Conservation (phyloP, 2,797 vertebrate genomes). For the Mallotus villosus region DNA sequence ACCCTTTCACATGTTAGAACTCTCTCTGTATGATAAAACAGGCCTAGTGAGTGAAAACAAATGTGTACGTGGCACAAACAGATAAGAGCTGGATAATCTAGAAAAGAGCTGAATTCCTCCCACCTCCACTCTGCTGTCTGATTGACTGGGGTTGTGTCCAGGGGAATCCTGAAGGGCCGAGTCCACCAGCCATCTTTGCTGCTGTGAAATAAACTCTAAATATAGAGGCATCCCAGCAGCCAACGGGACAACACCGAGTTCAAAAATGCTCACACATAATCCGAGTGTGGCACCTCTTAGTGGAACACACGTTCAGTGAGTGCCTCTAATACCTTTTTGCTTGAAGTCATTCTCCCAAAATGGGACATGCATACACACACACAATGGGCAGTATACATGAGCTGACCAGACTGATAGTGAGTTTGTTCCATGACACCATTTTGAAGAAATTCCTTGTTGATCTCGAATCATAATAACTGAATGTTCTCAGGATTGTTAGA, state of each 20-base stretch:
- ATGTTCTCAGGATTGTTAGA: neutral
- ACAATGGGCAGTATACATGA: neutral
- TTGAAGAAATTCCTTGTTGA: neutral
- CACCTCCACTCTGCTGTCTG: neutral
- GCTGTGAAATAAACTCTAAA: conserved; percentile 45
- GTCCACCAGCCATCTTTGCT: conserved; percentile 34
- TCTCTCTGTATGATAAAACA: neutral
- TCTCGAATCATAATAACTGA: neutral
- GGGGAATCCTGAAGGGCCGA: conserved; percentile 40
- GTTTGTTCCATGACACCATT: too few relatives aligned
- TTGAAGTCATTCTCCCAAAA: conserved; percentile 7
- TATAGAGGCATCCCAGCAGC: conserved; percentile 44
- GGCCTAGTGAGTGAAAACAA: neutral
- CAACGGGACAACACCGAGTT: conserved; percentile 32
- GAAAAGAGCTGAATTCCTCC: neutral
- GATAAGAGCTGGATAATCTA: neutral
- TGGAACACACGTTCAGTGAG: conserved; percentile 18
- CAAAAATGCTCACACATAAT: conserved; percentile 55
- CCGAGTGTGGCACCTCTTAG: conserved; percentile 27
- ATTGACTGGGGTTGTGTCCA: conserved; percentile 20
- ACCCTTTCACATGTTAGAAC: neutral
- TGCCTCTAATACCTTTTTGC: conserved; percentile 20
- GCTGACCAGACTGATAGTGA: neutral
- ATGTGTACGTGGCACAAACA: neutral
- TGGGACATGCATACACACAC: conserved; percentile 20